phyloP scores from a whole-genome alignment of 1,140 invertebrate species.

The Penaeus indicus region DNA sequence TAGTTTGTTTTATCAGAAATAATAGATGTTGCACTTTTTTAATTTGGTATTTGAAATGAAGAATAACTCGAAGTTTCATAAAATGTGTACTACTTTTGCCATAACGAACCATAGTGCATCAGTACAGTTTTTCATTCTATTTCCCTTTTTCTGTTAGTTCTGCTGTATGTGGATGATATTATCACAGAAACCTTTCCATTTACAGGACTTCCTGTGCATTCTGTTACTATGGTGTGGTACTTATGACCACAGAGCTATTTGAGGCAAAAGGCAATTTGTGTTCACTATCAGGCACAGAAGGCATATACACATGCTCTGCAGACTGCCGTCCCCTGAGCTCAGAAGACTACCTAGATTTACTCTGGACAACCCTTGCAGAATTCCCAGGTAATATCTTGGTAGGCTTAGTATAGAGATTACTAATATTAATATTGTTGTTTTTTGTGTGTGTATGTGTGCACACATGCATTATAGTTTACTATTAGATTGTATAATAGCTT shows the following conservation, averaged over 20 bases:
- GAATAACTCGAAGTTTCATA: too few species aligned
- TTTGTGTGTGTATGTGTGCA: too few species aligned
- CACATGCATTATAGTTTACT: too few species aligned
- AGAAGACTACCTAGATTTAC: constrained; percentile 90
- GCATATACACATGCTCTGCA: constrained; percentile 74
- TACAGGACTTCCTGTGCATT: constrained; percentile 92
- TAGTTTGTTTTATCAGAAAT: too few species aligned
- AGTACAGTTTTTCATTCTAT: too few species aligned
- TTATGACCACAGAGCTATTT: constrained; percentile 96
- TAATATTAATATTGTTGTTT: too few species aligned
- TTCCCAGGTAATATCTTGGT: constrained; percentile 82
- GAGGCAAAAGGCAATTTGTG: constrained; percentile 72
- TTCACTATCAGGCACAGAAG: constrained; percentile 36
- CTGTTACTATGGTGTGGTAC: constrained; percentile 94
- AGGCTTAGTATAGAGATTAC: neutral
- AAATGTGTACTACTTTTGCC: too few species aligned
- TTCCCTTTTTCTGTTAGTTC: too few species aligned
- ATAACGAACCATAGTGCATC: too few species aligned
- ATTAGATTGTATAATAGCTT: neutral
- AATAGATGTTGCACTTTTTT: too few species aligned
- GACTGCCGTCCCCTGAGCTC: constrained; percentile 80
- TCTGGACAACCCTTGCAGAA: constrained; percentile 95
- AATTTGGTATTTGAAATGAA: too few species aligned
- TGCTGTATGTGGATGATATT: neutral
- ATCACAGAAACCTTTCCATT: constrained; percentile 58